Evolutionary conservation across 2,888 invertebrate species (phyloP).

Genomic region (Fragum sueziense): DNA sequence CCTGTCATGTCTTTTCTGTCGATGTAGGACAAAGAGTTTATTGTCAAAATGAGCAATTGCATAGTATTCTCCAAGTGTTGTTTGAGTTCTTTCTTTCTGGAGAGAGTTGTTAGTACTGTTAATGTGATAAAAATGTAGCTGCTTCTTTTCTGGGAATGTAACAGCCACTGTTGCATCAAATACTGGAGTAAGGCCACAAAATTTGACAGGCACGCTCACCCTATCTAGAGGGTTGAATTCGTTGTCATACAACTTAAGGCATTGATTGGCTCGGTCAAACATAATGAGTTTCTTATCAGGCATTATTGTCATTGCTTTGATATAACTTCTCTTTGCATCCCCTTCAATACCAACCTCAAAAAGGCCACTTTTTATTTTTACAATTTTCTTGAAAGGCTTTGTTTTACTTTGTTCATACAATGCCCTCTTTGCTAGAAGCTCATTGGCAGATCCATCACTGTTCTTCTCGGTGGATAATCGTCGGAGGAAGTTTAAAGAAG

Average conservation of each 20-base stretch:
- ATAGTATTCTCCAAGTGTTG: constrained; percentile 40
- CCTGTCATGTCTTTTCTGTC: constrained; percentile 18
- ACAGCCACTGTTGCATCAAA: constrained; percentile 38
- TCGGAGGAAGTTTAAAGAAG: constrained; percentile 1
- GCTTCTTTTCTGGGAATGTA: constrained; percentile 37
- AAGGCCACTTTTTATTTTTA: constrained; percentile 31
- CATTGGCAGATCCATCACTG: constrained; percentile 2
- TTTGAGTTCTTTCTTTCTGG: constrained; percentile 26
- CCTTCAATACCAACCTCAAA: constrained; percentile 46
- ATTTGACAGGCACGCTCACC: constrained; percentile 31
- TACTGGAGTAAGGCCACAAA: constrained; percentile 41
- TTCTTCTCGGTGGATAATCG: neutral
- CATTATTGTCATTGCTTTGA: constrained; percentile 41
- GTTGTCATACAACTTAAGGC: constrained; percentile 53
- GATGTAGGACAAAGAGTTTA: constrained; percentile 39
- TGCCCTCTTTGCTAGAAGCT: constrained; percentile 1
- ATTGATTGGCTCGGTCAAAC: constrained; percentile 48
- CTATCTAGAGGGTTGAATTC: constrained; percentile 50
- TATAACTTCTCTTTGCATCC: constrained; percentile 37
- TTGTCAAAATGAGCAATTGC: constrained; percentile 36
- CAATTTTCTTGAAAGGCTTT: constrained; percentile 48
- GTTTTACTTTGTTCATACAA: constrained; percentile 37
- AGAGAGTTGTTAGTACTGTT: constrained; percentile 30
- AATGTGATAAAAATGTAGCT: constrained; percentile 40
- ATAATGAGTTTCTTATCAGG: constrained; percentile 40